Evolutionary conservation across 2,888 invertebrate species (phyloP).

Genomic region (Tenthredo scrophulariae): DNA sequence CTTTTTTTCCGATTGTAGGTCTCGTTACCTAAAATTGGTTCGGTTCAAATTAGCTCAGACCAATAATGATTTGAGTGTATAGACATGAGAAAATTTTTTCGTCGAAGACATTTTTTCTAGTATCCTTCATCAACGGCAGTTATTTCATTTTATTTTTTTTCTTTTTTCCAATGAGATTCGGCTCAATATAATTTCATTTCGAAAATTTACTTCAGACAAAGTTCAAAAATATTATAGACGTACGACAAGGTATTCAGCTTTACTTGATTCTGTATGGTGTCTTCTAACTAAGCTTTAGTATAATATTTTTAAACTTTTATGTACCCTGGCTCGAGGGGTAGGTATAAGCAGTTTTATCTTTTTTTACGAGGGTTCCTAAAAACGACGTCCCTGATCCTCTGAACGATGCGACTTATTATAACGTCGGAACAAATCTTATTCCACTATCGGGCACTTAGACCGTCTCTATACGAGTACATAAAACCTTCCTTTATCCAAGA

Average conservation of each 20-base stretch:
- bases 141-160: no score
- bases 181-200: no score
- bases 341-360: not conserved
- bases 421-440: constrained; percentile 7
- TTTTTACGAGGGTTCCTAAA: constrained; percentile 10
- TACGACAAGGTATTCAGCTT: not conserved
- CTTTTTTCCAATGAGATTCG: no score
- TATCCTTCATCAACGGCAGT: no score
- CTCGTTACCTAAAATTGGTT: not conserved
- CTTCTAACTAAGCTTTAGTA: not conserved
- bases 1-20: not conserved
- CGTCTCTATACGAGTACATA: not conserved
- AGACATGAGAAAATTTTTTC: not conserved
- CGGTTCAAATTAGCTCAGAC: not conserved
- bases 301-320: constrained; percentile 1
- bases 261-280: not conserved
- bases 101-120: no score
- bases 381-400: not conserved
- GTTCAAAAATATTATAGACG: not conserved
- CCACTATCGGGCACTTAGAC: not conserved
- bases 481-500: not conserved
- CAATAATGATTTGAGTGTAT: not conserved
- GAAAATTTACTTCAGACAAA: not conserved
- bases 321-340: not conserved
- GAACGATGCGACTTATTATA: constrained; percentile 1